Conservation (phyloP, 1,140 invertebrate genomes). For the Adelges cooleyi region DNA sequence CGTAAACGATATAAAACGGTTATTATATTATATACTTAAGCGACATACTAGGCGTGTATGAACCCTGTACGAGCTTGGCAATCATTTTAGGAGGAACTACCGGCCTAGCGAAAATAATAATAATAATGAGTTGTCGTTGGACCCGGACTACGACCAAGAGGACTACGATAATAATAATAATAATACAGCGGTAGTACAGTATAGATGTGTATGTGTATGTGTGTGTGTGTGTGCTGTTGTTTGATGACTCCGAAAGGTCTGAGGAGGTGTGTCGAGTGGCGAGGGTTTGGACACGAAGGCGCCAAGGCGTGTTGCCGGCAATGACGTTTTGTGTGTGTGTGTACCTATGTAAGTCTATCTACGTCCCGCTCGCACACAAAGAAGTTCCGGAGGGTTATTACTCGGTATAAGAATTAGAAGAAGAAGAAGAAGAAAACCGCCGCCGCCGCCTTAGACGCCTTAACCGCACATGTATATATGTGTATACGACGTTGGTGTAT, state of each 20-base stretch:
- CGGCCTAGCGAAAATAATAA: background rate
- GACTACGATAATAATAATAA: background rate
- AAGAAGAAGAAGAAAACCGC: background rate
- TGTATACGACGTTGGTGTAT: background rate
- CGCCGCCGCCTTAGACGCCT: background rate
- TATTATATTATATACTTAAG: too few relatives aligned
- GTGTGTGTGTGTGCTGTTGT: background rate
- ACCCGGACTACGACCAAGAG: too few relatives aligned
- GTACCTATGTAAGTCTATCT: background rate
- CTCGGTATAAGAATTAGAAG: background rate
- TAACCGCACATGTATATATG: background rate
- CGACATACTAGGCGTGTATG: too few relatives aligned
- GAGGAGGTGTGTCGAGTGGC: conserved; percentile 27
- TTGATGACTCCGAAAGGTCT: conserved; percentile 27
- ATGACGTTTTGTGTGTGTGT: conserved; percentile 13
- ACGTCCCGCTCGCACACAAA: background rate
- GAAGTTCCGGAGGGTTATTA: conserved; percentile 26
- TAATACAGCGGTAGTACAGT: background rate
- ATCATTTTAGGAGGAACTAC: too few relatives aligned
- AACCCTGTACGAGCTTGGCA: too few relatives aligned
- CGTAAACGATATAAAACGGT: too few relatives aligned
- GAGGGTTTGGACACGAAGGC: conserved; percentile 26
- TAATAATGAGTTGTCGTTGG: conserved; percentile 6
- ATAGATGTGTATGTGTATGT: too few relatives aligned
- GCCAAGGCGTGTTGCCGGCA: conserved; percentile 27